Evolutionary conservation across 2,888 invertebrate species (phyloP), one percentile per base, ranked within the genome.

Genomic region (Ophion ventricosus): DNA sequence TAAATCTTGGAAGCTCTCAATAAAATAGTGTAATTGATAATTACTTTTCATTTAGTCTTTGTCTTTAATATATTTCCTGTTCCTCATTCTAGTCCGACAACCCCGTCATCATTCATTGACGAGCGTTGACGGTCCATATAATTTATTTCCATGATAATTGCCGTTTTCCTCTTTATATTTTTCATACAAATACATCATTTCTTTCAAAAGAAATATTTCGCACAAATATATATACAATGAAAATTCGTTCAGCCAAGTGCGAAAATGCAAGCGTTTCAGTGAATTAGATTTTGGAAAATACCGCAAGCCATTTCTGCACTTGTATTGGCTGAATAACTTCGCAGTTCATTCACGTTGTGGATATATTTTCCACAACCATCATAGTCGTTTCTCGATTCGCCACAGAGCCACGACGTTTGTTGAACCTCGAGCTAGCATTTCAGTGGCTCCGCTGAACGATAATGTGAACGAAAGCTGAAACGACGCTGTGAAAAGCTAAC

Each of bases 381-480:
- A 72, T 64, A 25, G 64, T 35, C 63, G 74, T 70, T 81, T 64
- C 64, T 63, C 63, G 80, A 77, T 81, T 20, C 49, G 14, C 40
- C 57, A 82, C 77, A 77, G 49, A 82, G 40, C 66, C 49, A 69
- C 69, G 69, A 64, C 77, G 69, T 59, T 57, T 81, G 69, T 69
- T 69, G 61, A 78, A 73, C 78, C 25, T 73, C 59, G 49, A 74
- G 14, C 56, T 66, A n/a, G 2, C 26, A 54, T 80, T 73, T 66
- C 11, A 54, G 49, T 64, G 54, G 73, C 69, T 80, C 49, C 63
- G 25, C 25, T 63, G 61, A 66, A 82, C 70, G 63, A 70, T 81
- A 84, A 66, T 69, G 80, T 43, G 57, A 81, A 66, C 49, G 59
- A 56, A 76, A 79, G 66, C 77, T 43, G 75, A 72, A 84, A 82